Evolutionary conservation across 2,113 vertebrate genomes (phyloP).

Genomic region (Neogale vison): DNA sequence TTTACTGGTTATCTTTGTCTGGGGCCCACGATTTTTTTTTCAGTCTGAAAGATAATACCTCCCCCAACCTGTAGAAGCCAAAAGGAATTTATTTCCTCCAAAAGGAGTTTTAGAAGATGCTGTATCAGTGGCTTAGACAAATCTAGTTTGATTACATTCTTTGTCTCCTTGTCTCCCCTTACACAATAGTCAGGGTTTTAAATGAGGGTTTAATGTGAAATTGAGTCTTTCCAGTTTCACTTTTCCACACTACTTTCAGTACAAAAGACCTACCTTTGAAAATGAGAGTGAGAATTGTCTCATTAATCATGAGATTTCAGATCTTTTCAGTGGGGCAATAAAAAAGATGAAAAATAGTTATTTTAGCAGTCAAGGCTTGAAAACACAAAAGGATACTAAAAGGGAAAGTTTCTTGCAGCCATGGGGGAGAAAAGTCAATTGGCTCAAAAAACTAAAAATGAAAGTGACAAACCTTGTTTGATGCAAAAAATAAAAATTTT

Average conservation of each 20-base stretch:
- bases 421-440: background rate
- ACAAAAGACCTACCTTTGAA: conserved; percentile 38
- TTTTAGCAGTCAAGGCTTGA: background rate
- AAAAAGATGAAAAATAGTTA: background rate
- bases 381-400: background rate
- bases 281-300: conserved; percentile 23
- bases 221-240: conserved; percentile 29
- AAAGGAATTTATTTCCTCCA: conserved; percentile 51
- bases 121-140: conserved; percentile 32
- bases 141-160: conserved; percentile 42
- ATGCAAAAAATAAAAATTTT: background rate
- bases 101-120: conserved; percentile 47
- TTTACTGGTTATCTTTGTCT: conserved; percentile 15
- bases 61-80: background rate
- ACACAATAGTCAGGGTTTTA: background rate
- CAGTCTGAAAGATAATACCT: conserved; percentile 52
- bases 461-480: conserved; percentile 18
- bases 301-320: conserved; percentile 38
- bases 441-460: conserved; percentile 19
- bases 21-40: conserved; percentile 41
- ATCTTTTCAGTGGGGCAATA: background rate
- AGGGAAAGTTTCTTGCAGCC: background rate
- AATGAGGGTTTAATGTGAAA: conserved; percentile 43
- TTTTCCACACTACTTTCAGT: background rate
- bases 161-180: conserved; percentile 39